These are phyloP conservation scores for Leuciscus waleckii DNA, from an alignment of 2,797 vertebrate species.

Conservation along the genomic window DNA sequence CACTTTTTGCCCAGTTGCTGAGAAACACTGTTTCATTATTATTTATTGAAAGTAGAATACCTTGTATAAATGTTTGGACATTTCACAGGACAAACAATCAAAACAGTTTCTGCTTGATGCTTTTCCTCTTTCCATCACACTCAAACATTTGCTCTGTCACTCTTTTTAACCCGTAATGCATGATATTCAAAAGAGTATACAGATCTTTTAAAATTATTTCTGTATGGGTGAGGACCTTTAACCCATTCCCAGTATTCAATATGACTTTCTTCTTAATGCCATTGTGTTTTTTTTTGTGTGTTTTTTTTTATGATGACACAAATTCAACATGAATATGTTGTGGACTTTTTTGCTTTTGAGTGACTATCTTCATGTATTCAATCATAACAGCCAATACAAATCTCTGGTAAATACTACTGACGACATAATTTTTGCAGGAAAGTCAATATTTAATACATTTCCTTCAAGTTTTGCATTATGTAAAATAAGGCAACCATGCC, in stretches of 20 bases:
- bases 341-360: neutral
- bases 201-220: neutral
- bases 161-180: neutral
- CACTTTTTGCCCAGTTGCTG: neutral
- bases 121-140: neutral
- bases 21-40: neutral
- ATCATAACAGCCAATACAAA: neutral
- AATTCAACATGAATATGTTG: neutral
- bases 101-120: neutral
- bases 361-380: neutral
- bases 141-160: neutral
- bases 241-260: neutral
- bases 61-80: neutral
- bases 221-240: neutral
- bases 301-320: neutral
- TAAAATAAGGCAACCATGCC: neutral
- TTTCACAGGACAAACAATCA: neutral
- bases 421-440: neutral
- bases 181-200: neutral
- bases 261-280: neutral
- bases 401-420: slow-evolving; percentile 1
- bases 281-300: neutral
- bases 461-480: neutral
- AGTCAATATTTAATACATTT: neutral
- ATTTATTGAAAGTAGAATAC: neutral